These are phyloP conservation scores for Drosophila anomalata DNA, from an alignment of 2,888 invertebrate species.

Conservation along the genomic window DNA sequence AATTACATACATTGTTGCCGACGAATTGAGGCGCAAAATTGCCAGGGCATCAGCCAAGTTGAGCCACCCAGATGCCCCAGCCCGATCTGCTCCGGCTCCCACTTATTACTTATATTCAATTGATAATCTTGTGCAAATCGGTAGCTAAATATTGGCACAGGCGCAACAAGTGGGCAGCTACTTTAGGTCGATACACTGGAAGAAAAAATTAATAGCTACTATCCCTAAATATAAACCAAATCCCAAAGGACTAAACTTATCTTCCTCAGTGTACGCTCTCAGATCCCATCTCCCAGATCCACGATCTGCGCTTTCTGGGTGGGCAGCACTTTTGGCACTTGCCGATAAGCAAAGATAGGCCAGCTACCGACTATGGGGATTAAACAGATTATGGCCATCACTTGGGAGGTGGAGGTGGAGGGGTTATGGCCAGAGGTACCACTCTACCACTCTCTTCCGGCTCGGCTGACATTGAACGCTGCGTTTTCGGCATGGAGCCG, in stretches of 20 bases:
- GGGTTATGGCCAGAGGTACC: background rate
- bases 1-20: conserved; percentile 72
- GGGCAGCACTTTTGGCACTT: conserved; percentile 66
- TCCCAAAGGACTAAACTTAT: background rate
- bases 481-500: conserved; percentile 59
- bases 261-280: conserved; percentile 1
- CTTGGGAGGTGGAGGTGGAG: conserved; percentile 7
- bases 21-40: conserved; percentile 70
- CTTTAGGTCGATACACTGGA: background rate
- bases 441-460: conserved; percentile 39
- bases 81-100: conserved; percentile 24
- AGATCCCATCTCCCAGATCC: conserved; percentile 4
- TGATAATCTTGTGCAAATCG: conserved; percentile 76
- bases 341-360: conserved; percentile 40
- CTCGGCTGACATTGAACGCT: conserved; percentile 73
- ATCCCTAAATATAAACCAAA: background rate
- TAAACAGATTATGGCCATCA: conserved; percentile 46
- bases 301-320: conserved; percentile 27
- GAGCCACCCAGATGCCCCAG: conserved; percentile 61
- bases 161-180: conserved; percentile 70
- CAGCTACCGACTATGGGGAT: conserved; percentile 53
- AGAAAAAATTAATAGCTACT: background rate
- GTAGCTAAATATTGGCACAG: conserved; percentile 75
- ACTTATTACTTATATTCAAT: conserved; percentile 77
- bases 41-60: conserved; percentile 37